phyloP scores from a whole-genome alignment of 2,888 invertebrate species.

The Plebejus anna region DNA sequence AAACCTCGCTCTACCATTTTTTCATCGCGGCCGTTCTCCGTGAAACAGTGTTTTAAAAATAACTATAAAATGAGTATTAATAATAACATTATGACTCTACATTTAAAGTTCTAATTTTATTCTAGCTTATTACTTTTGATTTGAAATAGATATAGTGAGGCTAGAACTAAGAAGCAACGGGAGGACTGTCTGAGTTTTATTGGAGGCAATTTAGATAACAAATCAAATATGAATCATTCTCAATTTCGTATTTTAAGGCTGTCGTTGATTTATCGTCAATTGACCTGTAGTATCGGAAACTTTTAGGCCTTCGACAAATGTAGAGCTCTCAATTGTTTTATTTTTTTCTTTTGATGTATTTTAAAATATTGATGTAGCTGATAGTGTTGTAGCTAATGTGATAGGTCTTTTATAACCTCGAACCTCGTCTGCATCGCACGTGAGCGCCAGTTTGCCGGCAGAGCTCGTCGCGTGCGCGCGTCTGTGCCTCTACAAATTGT shows the following conservation, averaged over 20 bases:
- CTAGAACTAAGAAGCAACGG: not conserved
- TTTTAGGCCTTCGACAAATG: too few species aligned
- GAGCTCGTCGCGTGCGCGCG: not conserved
- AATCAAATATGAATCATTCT: not conserved
- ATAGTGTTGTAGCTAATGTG: not conserved
- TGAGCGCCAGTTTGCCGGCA: slow-evolving; percentile 11
- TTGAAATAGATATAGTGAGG: not conserved
- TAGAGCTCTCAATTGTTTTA: not conserved
- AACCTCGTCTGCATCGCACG: slow-evolving; percentile 1
- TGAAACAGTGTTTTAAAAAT: not conserved
- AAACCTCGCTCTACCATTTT: not conserved
- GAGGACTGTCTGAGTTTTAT: not conserved
- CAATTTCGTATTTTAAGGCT: not conserved
- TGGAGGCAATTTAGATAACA: not conserved
- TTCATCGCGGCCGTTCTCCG: not conserved
- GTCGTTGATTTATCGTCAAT: not conserved
- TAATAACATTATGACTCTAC: not conserved
- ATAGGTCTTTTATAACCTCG: slow-evolving; percentile 1
- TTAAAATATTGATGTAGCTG: not conserved
- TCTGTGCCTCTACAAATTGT: not conserved
- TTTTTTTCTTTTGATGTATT: not conserved
- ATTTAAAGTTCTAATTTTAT: not conserved
- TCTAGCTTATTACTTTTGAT: not conserved
- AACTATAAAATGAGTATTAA: not conserved
- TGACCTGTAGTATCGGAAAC: not conserved